Conservation (phyloP, 1,140 invertebrate species). For the Macrobrachium nipponense region DNA sequence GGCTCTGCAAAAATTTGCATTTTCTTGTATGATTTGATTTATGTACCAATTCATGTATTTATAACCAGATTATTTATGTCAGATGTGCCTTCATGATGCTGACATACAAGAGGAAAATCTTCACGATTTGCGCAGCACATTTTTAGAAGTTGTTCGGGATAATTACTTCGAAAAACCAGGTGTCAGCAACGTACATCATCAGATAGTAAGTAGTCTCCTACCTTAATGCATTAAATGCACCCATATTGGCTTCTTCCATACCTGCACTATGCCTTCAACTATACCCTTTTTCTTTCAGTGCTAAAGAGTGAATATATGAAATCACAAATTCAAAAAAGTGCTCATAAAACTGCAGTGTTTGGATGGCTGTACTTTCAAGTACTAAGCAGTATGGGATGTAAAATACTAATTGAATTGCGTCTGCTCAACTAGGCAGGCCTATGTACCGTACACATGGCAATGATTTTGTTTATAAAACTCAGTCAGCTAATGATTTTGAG, state of each 20-base stretch:
- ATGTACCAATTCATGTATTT: background rate
- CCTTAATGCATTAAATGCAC: background rate
- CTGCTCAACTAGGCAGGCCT: too few species aligned
- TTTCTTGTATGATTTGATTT: background rate
- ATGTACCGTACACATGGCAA: too few species aligned
- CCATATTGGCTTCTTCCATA: too few species aligned
- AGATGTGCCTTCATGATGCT: slow-evolving; percentile 27
- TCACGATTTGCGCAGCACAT: slow-evolving; percentile 19
- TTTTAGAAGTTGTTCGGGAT: slow-evolving; percentile 42
- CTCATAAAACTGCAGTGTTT: too few species aligned
- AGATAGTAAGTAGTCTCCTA: slow-evolving; percentile 10
- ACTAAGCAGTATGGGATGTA: too few species aligned
- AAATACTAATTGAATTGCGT: too few species aligned
- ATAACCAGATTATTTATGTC: background rate
- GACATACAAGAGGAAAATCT: slow-evolving; percentile 16
- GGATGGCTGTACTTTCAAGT: too few species aligned
- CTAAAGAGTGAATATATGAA: background rate
- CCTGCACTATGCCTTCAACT: too few species aligned
- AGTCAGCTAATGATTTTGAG: too few species aligned
- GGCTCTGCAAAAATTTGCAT: too few species aligned
- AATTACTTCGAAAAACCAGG: slow-evolving; percentile 21
- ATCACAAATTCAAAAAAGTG: background rate
- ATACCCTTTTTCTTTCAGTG: too few species aligned
- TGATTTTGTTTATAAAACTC: too few species aligned
- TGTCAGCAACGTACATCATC: slow-evolving; percentile 3